Conservation (phyloP, 2,113 vertebrate genomes). For the Pachypanchax playfairii region DNA sequence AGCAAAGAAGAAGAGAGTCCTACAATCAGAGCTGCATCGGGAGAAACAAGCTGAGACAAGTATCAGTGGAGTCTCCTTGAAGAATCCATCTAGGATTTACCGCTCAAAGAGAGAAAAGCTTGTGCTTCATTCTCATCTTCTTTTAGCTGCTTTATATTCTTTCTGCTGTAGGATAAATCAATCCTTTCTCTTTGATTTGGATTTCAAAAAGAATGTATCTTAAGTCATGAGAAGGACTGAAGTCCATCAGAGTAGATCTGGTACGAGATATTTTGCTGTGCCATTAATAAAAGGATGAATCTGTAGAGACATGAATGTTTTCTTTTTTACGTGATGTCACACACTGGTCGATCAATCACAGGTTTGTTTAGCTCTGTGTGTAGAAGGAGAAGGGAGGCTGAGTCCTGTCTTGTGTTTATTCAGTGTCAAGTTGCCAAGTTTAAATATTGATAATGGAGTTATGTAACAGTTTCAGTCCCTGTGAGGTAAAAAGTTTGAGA, state of each 20-base stretch:
- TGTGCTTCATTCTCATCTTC: conserved; percentile 1
- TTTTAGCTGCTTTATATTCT: conserved; percentile 6
- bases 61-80: conserved; percentile 33
- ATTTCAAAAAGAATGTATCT: conserved; percentile 12
- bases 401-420: no score
- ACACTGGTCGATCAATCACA: background rate
- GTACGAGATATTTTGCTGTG: background rate
- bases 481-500: background rate
- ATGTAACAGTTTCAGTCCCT: background rate
- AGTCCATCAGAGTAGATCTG: background rate
- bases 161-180: conserved; percentile 5
- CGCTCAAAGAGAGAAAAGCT: conserved; percentile 3
- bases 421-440: background rate
- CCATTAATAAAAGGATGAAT: background rate
- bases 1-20: conserved; percentile 33
- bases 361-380: background rate
- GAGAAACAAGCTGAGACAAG: conserved; percentile 36
- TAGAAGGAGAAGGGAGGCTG: no score
- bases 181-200: background rate
- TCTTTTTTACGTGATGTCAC: background rate
- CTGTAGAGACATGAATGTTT: background rate
- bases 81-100: conserved; percentile 18
- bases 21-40: conserved; percentile 54
- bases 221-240: background rate
- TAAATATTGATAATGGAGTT: background rate